Base-by-base conservation (phyloP, 2,113 vertebrate species). In the Coptodon bakossiorum region DNA sequence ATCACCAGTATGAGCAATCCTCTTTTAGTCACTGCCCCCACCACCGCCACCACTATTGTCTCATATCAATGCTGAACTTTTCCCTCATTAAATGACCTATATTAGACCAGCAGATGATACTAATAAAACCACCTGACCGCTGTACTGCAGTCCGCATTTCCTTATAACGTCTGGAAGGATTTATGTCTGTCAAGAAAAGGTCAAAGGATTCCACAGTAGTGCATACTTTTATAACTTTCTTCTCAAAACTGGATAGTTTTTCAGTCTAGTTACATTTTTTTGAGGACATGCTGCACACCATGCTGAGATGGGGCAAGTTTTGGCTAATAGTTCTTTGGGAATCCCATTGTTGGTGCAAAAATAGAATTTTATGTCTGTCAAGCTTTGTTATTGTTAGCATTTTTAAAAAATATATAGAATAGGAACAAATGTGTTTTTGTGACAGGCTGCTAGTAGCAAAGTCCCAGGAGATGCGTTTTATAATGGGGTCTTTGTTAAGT, bases 1-100 rank as follows among this genome's bases (percentile, higher is more conserved):
- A 88, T 86, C 76, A 86, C 31, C 83, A 63, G 73, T 29, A 43
- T 89, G 88, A 90, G 73, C 80, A 71, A 86, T 52, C 27, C 40
- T 81, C 4, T n/a, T 53, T 29, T 88, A 56, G 54, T 53, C 4
- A 4, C 63, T 71, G 80, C 48, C 71, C 71, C 45, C 73, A 52
- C 45, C 73, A 50, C 73, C 43, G 3, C 24, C 71, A 78, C 71
- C 45, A 52, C 73, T 31, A 78, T 52, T 78, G 73, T 78, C 45
- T 78, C 45, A 52, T 52, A 78, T 78, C 71, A 78, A 19, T 13
- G 45, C 27, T 52, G 45, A 78, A 78, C 45, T 6, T 34, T 52
- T 78, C 17, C 27, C 45, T 78, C 27, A 52, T 78, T 78, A 78
- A 78, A 13, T 78, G 73, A 78, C 73, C 73, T 78, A 78, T 52